Base-by-base conservation (phyloP, 2,797 vertebrate species). In the Momotus momota region DNA sequence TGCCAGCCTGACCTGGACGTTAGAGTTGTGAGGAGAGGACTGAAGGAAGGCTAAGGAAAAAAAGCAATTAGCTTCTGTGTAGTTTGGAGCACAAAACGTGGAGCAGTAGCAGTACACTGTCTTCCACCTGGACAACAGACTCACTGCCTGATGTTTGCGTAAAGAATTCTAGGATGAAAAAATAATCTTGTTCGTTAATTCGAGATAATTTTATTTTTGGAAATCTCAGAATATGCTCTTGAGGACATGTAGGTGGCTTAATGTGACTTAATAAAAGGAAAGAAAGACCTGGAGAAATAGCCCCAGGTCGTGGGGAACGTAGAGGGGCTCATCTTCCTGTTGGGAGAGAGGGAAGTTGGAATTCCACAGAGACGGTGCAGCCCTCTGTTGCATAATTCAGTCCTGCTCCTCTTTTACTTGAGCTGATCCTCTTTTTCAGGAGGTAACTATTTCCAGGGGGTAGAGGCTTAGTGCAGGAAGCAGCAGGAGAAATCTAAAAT, bases 81-180 rank as follows among this genome's bases (percentile, higher is more conserved):
- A 5, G 12, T 15, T n/a, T 58, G 57, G 25, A 66, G 27, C 38
- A 67, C 19, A 71, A 35, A 67, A 22, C 3, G 8, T 27, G 16
- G 14, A 71, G 3, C 14, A 67, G 10, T 16, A 33, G 8, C 46
- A 78, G n/a, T 51, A 12, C 6, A 3, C 57, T 58, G 17, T 20
- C 20, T 69, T 10, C 8, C 0, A 1, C 10, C 31, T 51, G 31
- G 48, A 17, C 10, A 5, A 29, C 40, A 64, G 12, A 2, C 57
- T 85, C 6, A 2, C 5, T 43, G 49, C 35, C 40, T 3, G 1
- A 1, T 8, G 5, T 38, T 41, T 48, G 9, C 23, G 57, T 79
- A 15, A 0, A 45, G 33, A 70, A 55, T 67, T 80, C 9, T 43
- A 38, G 71, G 41, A 40, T 57, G 31, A 69, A 9, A 64, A 79